Conservation (phyloP, 2,113 vertebrate genomes). For the Lagopus leucura region DNA sequence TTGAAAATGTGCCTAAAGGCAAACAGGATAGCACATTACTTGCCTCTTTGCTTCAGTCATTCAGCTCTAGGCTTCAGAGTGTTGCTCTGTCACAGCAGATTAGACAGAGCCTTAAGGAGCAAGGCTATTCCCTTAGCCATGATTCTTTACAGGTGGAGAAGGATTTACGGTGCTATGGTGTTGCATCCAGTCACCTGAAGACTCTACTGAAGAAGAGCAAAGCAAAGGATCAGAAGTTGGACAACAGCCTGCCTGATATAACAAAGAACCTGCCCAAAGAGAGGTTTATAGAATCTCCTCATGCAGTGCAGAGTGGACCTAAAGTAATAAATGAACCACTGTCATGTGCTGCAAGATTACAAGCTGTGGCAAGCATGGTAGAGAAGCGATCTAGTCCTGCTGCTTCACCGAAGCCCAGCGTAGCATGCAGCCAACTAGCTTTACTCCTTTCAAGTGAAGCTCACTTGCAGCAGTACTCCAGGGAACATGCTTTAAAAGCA, state of each 20-base stretch:
- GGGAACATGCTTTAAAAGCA: conserved; percentile 95
- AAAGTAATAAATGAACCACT: conserved; percentile 84
- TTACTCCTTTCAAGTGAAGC: conserved; percentile 97
- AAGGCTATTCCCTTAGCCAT: conserved; percentile 80
- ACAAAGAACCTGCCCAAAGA: conserved; percentile 83
- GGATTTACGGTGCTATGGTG: conserved; percentile 87
- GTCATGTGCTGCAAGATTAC: conserved; percentile 91
- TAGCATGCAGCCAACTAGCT: conserved; percentile 96
- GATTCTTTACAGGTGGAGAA: conserved; percentile 86
- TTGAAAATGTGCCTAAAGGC: conserved; percentile 87
- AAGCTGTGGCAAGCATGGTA: conserved; percentile 95
- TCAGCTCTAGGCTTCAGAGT: conserved; percentile 95
- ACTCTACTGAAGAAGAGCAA: conserved; percentile 94
- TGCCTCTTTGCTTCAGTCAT: conserved; percentile 97
- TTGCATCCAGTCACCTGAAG: conserved; percentile 93
- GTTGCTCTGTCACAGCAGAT: conserved; percentile 94
- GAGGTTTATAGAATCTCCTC: conserved; percentile 85
- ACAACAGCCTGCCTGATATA: conserved; percentile 84
- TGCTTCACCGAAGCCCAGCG: conserved; percentile 93
- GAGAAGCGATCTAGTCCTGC: conserved; percentile 92
- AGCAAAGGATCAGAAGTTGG: conserved; percentile 85
- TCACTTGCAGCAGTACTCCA: conserved; percentile 96
- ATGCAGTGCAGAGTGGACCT: conserved; percentile 79
- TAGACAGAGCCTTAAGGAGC: conserved; percentile 85
- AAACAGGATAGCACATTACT: conserved; percentile 96